phyloP scores from a whole-genome alignment of 1,140 invertebrate genomes.

The Drosophila kikkawai region DNA sequence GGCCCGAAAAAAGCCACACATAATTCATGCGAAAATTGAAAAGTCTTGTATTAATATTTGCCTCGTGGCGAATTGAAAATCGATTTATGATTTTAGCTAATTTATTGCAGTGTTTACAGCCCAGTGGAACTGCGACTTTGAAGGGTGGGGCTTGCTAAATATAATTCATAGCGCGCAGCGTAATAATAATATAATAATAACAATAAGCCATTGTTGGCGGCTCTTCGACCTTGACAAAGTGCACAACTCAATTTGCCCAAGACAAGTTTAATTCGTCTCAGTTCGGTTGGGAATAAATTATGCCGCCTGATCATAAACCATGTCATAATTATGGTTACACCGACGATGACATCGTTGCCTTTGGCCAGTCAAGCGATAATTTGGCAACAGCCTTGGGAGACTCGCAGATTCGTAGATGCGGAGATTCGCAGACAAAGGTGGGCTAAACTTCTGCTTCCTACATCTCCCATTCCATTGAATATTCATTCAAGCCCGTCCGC shows the following conservation, averaged over 20 bases:
- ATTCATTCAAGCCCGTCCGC: constrained; percentile 58
- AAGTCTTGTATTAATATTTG: constrained; percentile 34
- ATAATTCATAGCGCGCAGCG: constrained; percentile 30
- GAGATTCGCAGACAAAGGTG: constrained; percentile 31
- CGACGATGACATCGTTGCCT: constrained; percentile 23
- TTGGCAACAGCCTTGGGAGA: constrained; percentile 62
- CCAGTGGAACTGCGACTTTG: constrained; percentile 3
- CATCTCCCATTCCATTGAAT: constrained; percentile 64
- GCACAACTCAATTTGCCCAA: constrained; percentile 27
- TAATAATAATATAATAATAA: constrained; percentile 47
- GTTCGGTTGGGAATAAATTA: constrained; percentile 37
- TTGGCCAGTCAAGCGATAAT: constrained; percentile 65
- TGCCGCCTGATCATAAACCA: constrained; percentile 30
- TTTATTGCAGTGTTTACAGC: constrained; percentile 7
- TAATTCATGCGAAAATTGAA: constrained; percentile 39
- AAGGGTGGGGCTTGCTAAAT: constrained; percentile 21
- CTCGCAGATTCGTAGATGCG: background rate
- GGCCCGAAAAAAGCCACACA: constrained; percentile 4
- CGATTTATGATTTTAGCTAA: constrained; percentile 26
- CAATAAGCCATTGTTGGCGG: constrained; percentile 55
- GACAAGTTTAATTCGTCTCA: constrained; percentile 34
- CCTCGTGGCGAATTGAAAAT: constrained; percentile 12
- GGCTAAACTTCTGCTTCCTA: constrained; percentile 60
- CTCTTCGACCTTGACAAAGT: constrained; percentile 37
- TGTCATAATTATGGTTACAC: constrained; percentile 39